These are phyloP conservation scores for Silurus asotus DNA, from an alignment of 2,113 vertebrate genomes.

Conservation along the genomic window DNA sequence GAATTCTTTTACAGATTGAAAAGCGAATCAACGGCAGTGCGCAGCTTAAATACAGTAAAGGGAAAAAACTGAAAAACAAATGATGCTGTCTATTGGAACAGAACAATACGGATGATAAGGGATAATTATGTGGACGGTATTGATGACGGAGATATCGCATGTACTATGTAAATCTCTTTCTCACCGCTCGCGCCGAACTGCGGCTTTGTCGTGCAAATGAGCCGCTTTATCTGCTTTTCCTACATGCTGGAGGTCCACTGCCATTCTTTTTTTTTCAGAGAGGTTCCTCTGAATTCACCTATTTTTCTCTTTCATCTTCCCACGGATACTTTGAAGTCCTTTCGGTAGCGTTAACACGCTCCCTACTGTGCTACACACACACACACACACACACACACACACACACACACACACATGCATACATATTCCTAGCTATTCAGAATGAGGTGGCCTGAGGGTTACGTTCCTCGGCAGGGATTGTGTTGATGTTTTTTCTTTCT, in stretches of 20 bases:
- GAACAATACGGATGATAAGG: not conserved
- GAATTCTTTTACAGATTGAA: not conserved
- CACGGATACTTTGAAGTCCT: slow-evolving; percentile 31
- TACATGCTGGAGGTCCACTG: not conserved
- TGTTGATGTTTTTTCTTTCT: slow-evolving; percentile 33
- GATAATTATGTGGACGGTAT: slow-evolving; percentile 1
- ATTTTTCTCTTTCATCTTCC: slow-evolving; percentile 29
- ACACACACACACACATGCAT: slow-evolving; percentile 13
- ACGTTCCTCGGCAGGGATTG: slow-evolving; percentile 24
- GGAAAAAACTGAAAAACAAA: not conserved
- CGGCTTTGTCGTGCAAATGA: slow-evolving; percentile 23
- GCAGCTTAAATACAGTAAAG: not conserved
- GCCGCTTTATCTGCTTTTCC: not conserved
- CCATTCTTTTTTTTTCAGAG: slow-evolving; percentile 1
- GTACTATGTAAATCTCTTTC: slow-evolving; percentile 3
- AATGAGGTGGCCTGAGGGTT: slow-evolving; percentile 33
- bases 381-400: slow-evolving; percentile 29
- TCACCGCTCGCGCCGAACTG: not conserved
- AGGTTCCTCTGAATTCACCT: slow-evolving; percentile 25
- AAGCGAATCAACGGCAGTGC: not conserved
- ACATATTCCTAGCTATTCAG: slow-evolving; percentile 36
- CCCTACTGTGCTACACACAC: slow-evolving; percentile 10
- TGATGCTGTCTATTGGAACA: not conserved
- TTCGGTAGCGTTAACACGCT: slow-evolving; percentile 11
- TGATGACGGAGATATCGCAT: not conserved